Conservation (phyloP, 2,113 vertebrate species). For the Chlamydotis undulata region DNA sequence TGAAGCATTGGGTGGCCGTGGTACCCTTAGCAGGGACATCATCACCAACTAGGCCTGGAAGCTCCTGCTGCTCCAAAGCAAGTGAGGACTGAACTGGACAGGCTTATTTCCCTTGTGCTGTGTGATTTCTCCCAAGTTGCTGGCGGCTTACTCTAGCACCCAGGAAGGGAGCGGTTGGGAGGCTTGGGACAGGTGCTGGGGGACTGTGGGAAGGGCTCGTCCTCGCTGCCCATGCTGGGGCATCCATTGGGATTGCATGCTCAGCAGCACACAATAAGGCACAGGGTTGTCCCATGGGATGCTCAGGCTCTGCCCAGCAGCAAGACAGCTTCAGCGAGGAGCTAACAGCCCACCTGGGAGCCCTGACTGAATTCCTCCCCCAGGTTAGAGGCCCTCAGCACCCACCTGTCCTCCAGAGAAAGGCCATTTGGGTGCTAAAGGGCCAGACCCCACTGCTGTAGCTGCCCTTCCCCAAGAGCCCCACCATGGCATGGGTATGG, state of each 20-base stretch:
- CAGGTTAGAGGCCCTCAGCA: not conserved
- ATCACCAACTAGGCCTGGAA: not conserved
- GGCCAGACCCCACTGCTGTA: not conserved
- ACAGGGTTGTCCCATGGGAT: not conserved
- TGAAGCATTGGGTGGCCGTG: not conserved
- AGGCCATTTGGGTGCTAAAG: not conserved
- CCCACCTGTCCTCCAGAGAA: not conserved
- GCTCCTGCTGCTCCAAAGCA: not conserved
- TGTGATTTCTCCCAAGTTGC: not conserved
- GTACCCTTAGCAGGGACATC: not conserved
- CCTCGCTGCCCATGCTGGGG: rapidly evolving
- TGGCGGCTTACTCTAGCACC: not conserved
- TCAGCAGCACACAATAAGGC: not conserved
- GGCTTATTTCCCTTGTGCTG: not conserved
- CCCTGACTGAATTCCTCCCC: not conserved
- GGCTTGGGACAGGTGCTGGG: not conserved
- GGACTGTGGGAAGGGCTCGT: not conserved
- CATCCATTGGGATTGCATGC: not conserved
- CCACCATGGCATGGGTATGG: rapidly evolving
- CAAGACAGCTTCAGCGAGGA: not conserved
- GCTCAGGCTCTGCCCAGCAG: no score
- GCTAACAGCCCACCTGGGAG: not conserved
- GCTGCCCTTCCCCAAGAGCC: not conserved
- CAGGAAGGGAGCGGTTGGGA: not conserved
- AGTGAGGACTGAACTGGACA: rapidly evolving